Evolutionary conservation across 2,113 vertebrate species (phyloP).

Genomic region (Pao palembangensis): DNA sequence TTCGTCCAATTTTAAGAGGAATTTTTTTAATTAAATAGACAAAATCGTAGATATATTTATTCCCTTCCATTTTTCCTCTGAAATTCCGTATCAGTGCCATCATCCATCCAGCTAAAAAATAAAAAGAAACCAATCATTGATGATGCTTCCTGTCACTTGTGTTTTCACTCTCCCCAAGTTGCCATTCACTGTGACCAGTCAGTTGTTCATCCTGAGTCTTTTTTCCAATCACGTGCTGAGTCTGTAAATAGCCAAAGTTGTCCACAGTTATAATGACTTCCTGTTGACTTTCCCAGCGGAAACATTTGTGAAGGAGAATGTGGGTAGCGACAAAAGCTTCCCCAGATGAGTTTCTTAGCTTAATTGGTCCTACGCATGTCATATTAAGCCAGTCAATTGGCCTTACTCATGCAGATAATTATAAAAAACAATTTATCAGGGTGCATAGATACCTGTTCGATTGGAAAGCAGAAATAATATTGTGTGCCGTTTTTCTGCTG

Average conservation of each 20-base stretch:
- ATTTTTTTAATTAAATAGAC: slow-evolving; percentile 1
- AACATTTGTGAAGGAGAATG: slow-evolving; percentile 13
- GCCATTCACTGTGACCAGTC: neutral
- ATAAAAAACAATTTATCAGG: slow-evolving; percentile 57
- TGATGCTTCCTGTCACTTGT: too few species aligned
- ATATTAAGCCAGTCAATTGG: slow-evolving; percentile 54
- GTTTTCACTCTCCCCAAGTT: too few species aligned
- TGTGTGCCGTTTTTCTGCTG: slow-evolving; percentile 36
- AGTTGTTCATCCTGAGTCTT: neutral
- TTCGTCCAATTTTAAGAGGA: neutral
- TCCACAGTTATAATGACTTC: slow-evolving; percentile 26
- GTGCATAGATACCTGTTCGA: slow-evolving; percentile 21
- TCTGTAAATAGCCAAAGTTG: slow-evolving; percentile 32
- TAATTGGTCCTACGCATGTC: slow-evolving; percentile 42
- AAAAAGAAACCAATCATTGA: too few species aligned
- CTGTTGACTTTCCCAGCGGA: slow-evolving; percentile 30
- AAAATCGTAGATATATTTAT: too few species aligned
- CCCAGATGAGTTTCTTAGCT: slow-evolving; percentile 38
- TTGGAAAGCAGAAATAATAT: slow-evolving; percentile 7
- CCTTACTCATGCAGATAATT: slow-evolving; percentile 66
- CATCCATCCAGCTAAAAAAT: too few species aligned
- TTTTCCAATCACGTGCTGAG: neutral
- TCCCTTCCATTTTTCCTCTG: too few species aligned
- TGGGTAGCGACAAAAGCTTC: slow-evolving; percentile 33
- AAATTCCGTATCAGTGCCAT: too few species aligned